Conservation (phyloP, 1,140 invertebrate genomes). For the Leptinotarsa texana region DNA sequence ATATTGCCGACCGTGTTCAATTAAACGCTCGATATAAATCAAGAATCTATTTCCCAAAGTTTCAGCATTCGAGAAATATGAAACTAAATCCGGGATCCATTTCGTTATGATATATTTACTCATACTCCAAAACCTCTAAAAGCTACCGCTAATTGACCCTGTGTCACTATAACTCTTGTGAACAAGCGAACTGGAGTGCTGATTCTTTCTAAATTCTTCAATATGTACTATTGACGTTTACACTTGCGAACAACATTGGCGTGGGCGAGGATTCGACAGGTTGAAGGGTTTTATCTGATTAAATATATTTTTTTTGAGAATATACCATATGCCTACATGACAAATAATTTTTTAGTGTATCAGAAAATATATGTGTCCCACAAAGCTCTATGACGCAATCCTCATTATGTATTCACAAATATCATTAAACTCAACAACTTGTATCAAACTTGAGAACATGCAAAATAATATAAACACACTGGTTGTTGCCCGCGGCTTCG, state of each 20-base stretch:
- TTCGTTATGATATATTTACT: neutral
- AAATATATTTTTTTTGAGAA: neutral
- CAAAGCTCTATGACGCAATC: neutral
- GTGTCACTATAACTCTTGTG: neutral
- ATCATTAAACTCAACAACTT: neutral
- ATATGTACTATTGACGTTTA: neutral
- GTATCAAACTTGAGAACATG: no score
- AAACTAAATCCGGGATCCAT: constrained; percentile 1
- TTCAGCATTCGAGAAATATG: neutral
- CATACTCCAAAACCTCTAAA: constrained; percentile 10
- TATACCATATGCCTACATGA: no score
- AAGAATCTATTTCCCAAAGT: neutral
- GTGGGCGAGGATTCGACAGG: neutral
- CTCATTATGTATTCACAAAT: neutral
- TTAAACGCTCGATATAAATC: neutral
- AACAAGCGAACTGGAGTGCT: neutral
- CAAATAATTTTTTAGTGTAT: neutral
- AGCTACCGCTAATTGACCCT: constrained; percentile 11
- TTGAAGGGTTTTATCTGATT: neutral
- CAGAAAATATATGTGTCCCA: neutral
- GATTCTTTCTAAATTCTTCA: neutral
- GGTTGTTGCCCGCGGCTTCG: no score
- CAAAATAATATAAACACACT: no score
- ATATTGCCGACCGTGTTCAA: no score
- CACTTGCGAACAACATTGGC: neutral